Conservation (phyloP, 2,797 vertebrate species). For the Ptychobarbus kaznakovi region DNA sequence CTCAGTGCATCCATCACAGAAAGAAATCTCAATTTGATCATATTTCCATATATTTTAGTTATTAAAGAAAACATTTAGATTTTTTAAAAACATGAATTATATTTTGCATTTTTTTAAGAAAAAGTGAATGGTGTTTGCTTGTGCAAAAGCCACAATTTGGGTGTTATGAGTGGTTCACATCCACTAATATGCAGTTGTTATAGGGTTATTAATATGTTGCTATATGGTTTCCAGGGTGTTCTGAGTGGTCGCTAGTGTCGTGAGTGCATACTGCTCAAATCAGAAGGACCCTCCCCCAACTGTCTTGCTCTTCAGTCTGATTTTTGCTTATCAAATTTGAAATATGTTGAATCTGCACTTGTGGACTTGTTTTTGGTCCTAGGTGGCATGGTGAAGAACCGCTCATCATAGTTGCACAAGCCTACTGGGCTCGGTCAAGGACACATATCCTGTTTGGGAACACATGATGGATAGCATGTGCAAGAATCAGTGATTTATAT, state of each 20-base stretch:
- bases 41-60: not conserved
- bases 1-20: not conserved
- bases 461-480: constrained; percentile 21
- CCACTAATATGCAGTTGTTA: not conserved
- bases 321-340: not conserved
- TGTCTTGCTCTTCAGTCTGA: not conserved
- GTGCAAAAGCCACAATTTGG: not conserved
- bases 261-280: not conserved
- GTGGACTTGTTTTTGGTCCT: not conserved
- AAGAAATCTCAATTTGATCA: not conserved
- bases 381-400: not conserved
- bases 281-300: not conserved
- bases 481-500: constrained; percentile 16
- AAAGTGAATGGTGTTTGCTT: not conserved
- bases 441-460: constrained; percentile 2
- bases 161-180: not conserved
- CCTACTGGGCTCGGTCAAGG: not conserved
- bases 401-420: not conserved
- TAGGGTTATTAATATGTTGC: not conserved
- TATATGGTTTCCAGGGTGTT: not conserved
- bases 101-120: not conserved
- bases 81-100: too few species aligned
- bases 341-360: not conserved
- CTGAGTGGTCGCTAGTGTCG: not conserved
- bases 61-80: too few species aligned